Conservation (phyloP, 2,888 invertebrate species). For the Xanthia togata region DNA sequence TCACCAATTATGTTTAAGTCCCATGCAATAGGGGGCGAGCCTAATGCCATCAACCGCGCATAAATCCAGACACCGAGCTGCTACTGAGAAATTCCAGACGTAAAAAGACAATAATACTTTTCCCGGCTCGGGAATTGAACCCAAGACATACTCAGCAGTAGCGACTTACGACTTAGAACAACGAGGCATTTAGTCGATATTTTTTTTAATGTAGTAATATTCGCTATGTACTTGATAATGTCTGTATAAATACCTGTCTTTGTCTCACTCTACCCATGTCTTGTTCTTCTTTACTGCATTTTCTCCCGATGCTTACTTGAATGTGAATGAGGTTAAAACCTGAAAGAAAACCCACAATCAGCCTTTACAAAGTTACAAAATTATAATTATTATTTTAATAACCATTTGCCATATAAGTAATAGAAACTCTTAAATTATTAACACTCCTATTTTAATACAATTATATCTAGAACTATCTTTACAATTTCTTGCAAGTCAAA, state of each 20-base stretch:
- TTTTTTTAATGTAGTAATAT: background rate
- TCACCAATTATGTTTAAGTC: no score
- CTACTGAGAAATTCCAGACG: no score
- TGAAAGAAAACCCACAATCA: slow-evolving; percentile 56
- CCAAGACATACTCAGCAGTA: no score
- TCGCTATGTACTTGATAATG: background rate
- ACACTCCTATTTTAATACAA: background rate
- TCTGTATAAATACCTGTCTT: slow-evolving; percentile 16
- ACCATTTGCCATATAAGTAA: slow-evolving; percentile 60
- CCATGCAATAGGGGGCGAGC: no score
- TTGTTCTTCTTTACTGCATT: background rate
- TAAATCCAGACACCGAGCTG: no score
- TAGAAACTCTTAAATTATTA: background rate
- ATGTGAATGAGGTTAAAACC: slow-evolving; percentile 8
- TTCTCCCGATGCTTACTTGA: background rate
- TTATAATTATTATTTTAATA: slow-evolving; percentile 55
- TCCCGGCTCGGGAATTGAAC: no score
- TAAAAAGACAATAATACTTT: no score
- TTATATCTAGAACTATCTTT: background rate
- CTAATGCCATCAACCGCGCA: no score
- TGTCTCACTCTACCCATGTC: background rate
- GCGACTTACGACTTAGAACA: no score
- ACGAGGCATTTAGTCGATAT: no score
- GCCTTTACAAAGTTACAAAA: background rate
- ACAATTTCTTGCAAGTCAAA: background rate